phyloP scores from a whole-genome alignment of 2,113 vertebrate species.

The Corynorhinus townsendii region DNA sequence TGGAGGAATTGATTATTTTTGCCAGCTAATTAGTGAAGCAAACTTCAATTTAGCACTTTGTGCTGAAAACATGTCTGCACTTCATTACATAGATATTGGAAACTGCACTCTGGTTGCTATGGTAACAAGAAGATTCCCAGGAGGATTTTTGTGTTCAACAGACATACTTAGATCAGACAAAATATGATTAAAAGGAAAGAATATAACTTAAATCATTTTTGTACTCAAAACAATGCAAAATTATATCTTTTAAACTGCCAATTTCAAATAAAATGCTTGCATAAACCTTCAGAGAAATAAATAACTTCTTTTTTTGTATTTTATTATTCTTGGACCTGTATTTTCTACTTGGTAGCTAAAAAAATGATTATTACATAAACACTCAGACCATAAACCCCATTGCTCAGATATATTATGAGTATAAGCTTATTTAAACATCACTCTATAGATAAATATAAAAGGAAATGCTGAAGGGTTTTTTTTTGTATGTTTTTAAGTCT shows the following conservation, averaged over 20 bases:
- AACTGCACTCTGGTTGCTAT: slow-evolving; percentile 74
- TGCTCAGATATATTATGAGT: not conserved
- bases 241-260: not conserved
- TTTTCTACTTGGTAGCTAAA: not conserved
- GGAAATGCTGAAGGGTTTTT: not conserved
- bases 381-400: not conserved
- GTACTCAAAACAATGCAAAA: slow-evolving; percentile 29
- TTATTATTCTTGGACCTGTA: not conserved
- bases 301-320: not conserved
- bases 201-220: slow-evolving; percentile 22
- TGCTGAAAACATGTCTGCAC: slow-evolving; percentile 37
- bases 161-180: slow-evolving; percentile 61
- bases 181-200: slow-evolving; percentile 71
- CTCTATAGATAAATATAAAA: not conserved
- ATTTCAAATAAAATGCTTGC: slow-evolving; percentile 46
- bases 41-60: slow-evolving; percentile 52
- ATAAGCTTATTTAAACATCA: not conserved
- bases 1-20: slow-evolving; percentile 44
- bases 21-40: slow-evolving; percentile 65
- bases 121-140: slow-evolving; percentile 68
- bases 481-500: not conserved
- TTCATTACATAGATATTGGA: slow-evolving; percentile 45
- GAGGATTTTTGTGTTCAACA: slow-evolving; percentile 62
- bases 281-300: not conserved
- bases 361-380: not conserved